A percentile compares a stretch with the other conserved stretches of the same genome.
Evolutionary conservation across 2,797 vertebrate genomes (phyloP).

Genomic region (Dipus sagitta): DNA sequence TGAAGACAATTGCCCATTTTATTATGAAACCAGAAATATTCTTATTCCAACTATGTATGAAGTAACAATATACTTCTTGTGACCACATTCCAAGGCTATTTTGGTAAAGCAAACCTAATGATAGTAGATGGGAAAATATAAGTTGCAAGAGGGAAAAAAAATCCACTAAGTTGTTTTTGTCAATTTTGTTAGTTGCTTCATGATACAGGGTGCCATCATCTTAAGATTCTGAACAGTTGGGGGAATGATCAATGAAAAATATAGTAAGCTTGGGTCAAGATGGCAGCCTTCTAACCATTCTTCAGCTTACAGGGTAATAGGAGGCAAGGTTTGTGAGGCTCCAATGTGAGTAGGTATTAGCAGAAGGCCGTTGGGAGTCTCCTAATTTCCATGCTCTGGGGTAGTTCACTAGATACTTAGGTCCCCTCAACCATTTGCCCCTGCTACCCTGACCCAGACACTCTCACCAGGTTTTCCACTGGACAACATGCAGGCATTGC

Average conservation of each 20-base stretch:
- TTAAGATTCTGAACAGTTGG: neutral
- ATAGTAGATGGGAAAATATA: neutral
- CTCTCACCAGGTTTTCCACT: too few species aligned
- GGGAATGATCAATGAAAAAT: neutral
- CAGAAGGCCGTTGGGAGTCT: too few species aligned
- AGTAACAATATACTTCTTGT: neutral
- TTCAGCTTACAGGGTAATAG: too few species aligned
- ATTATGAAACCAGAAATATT: neutral
- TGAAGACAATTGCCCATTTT: slow-evolving; percentile 26
- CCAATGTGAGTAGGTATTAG: too few species aligned
- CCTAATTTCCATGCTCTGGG: too few species aligned
- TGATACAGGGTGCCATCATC: neutral
- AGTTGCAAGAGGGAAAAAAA: neutral
- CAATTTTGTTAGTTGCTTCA: neutral
- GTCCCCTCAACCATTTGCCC: too few species aligned
- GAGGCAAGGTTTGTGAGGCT: too few species aligned
- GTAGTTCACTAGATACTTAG: too few species aligned
- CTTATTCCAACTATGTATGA: neutral
- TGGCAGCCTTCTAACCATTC: too few species aligned
- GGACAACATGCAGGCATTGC: too few species aligned
- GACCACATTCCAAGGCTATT: neutral
- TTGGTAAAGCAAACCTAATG: slow-evolving; percentile 11
- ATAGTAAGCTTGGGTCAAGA: too few species aligned
- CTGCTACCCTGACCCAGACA: too few species aligned
- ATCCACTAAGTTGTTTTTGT: neutral